Evolutionary conservation across 1,140 invertebrate species (phyloP).

Genomic region (Bombus huntii): DNA sequence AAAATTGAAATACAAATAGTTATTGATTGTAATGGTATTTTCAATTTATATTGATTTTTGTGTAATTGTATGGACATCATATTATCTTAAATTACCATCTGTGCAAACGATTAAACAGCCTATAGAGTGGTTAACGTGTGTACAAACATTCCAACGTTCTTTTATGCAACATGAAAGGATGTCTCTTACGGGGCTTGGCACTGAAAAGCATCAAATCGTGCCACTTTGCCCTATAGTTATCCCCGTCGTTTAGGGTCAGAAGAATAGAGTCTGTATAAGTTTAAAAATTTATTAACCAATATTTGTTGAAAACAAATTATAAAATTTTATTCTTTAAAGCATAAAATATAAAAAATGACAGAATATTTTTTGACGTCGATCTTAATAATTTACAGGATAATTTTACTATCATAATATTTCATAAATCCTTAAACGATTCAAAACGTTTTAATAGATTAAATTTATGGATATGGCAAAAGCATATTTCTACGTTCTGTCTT

Average conservation of each 20-base stretch:
- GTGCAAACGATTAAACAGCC: conserved; percentile 67
- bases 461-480: conserved; percentile 40
- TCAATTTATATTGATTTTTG: background rate
- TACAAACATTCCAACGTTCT: conserved; percentile 72
- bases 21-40: background rate
- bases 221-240: conserved; percentile 26
- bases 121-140: conserved; percentile 51
- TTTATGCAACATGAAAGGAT: conserved; percentile 69
- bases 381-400: background rate
- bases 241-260: conserved; percentile 1
- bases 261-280: background rate
- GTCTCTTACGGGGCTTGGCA: conserved; percentile 67
- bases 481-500: conserved; percentile 50
- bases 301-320: background rate
- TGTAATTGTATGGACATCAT: conserved; percentile 29
- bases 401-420: background rate
- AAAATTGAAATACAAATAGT: background rate
- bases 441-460: conserved; percentile 65
- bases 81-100: conserved; percentile 60
- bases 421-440: conserved; percentile 37
- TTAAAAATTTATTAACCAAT: background rate
- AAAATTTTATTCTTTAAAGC: background rate
- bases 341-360: background rate
- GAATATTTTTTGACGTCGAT: background rate
- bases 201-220: conserved; percentile 58